phyloP scores from a whole-genome alignment of 2,888 invertebrate species.

The Coenonympha glycerion region DNA sequence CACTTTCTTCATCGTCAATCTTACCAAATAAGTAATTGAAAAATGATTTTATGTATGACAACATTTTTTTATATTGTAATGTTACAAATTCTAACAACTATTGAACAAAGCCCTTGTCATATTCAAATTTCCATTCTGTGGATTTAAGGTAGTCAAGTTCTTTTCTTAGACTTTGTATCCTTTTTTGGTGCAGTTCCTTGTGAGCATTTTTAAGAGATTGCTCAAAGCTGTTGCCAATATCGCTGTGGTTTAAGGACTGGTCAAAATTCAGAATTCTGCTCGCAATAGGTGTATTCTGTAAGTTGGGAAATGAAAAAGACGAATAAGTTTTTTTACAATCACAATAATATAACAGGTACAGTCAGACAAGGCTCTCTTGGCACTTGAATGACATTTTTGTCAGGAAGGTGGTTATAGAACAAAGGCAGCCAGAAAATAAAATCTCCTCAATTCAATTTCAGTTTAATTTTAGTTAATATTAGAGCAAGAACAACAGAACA shows the following conservation, averaged over 20 bases:
- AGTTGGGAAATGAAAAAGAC: slow-evolving; percentile 28
- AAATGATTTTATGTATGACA: slow-evolving; percentile 58
- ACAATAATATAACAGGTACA: neutral
- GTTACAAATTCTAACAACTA: slow-evolving; percentile 31
- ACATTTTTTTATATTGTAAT: slow-evolving; percentile 45
- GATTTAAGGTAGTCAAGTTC: slow-evolving; percentile 85
- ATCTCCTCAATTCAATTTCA: too few relatives aligned
- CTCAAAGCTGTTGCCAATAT: slow-evolving; percentile 72
- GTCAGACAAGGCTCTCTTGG: too few relatives aligned
- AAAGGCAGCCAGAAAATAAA: too few relatives aligned
- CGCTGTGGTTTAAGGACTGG: slow-evolving; percentile 70
- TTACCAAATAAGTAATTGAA: slow-evolving; percentile 51
- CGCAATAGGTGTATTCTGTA: slow-evolving; percentile 47
- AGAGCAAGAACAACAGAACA: too few relatives aligned
- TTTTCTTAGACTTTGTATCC: slow-evolving; percentile 82
- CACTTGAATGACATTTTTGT: too few relatives aligned
- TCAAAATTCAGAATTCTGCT: slow-evolving; percentile 57
- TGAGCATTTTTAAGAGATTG: slow-evolving; percentile 73
- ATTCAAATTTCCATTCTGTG: slow-evolving; percentile 88
- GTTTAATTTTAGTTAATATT: too few relatives aligned
- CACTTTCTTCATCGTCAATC: slow-evolving; percentile 34
- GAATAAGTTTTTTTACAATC: neutral
- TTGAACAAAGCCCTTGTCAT: slow-evolving; percentile 81
- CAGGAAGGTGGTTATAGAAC: too few relatives aligned
- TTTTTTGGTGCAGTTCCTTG: slow-evolving; percentile 81